A percentile compares a stretch with the other conserved stretches of the same genome.
Evolutionary conservation across 2,797 vertebrate genomes (phyloP).

Genomic region (Poecilia picta): DNA sequence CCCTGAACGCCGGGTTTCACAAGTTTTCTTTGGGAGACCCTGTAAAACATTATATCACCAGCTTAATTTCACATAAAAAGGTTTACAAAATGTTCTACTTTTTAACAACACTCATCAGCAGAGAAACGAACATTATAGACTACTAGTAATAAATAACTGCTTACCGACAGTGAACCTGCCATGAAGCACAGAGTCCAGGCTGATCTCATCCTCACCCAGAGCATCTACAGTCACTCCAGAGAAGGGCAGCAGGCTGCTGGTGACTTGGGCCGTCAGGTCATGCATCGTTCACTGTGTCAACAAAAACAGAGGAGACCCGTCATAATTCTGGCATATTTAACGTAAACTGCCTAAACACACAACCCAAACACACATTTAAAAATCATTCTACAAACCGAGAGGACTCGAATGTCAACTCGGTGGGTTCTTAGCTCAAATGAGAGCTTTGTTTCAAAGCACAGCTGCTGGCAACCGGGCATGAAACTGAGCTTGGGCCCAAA

Average conservation of each 20-base stretch:
- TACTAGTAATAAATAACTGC: slow-evolving; percentile 14
- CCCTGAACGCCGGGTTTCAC: no score
- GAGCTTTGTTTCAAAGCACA: slow-evolving; percentile 51
- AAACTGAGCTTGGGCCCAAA: slow-evolving; percentile 24
- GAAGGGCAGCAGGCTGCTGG: slow-evolving; percentile 91
- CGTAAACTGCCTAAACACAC: background rate
- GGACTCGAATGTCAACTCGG: background rate
- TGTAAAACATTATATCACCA: background rate
- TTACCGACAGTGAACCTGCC: slow-evolving; percentile 91
- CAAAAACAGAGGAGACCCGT: slow-evolving; percentile 23
- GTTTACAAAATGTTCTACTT: background rate
- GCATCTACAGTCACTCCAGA: slow-evolving; percentile 92
- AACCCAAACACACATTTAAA: background rate
- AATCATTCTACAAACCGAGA: slow-evolving; percentile 6
- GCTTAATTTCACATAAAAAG: background rate
- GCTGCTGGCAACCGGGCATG: slow-evolving; percentile 49
- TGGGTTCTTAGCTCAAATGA: slow-evolving; percentile 41
- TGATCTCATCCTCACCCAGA: slow-evolving; percentile 90
- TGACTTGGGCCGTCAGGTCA: slow-evolving; percentile 89
- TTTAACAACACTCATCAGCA: background rate
- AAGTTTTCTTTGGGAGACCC: no score
- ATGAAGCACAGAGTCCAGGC: slow-evolving; percentile 85
- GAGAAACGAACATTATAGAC: background rate
- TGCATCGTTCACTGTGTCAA: slow-evolving; percentile 83
- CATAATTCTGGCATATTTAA: background rate